Conservation (phyloP, 2,888 invertebrate species). For the Spicauda simplicius region DNA sequence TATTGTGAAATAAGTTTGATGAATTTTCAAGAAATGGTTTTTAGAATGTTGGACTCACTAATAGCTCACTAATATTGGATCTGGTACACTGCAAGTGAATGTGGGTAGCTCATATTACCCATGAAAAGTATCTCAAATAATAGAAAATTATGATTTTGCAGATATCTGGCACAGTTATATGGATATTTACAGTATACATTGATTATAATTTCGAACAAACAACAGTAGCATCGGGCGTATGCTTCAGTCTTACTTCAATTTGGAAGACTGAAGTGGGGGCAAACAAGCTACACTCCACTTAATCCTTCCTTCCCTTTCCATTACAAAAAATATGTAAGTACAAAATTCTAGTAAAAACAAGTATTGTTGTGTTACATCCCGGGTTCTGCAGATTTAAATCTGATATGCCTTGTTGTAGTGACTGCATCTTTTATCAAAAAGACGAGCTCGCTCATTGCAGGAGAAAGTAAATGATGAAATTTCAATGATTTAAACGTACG, state of each 20-base stretch:
- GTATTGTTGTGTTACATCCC: background rate
- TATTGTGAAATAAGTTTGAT: no score
- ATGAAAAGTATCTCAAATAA: background rate
- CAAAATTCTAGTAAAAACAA: background rate
- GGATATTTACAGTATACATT: background rate
- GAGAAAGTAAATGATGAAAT: background rate
- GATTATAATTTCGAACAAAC: background rate
- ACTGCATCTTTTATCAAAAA: no score
- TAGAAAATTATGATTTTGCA: constrained; percentile 1
- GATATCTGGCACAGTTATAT: constrained; percentile 2
- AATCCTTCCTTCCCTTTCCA: background rate
- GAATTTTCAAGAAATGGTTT: no score
- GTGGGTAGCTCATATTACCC: background rate
- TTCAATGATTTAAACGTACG: background rate
- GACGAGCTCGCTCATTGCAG: no score
- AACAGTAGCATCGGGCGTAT: background rate
- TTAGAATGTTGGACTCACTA: no score
- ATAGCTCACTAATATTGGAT: no score
- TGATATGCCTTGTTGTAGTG: background rate
- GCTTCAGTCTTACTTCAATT: background rate
- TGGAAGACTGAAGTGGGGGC: background rate
- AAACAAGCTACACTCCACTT: no score
- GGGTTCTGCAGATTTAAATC: background rate
- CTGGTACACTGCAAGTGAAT: background rate
- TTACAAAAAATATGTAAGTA: background rate